Base-by-base conservation (phyloP, 2,888 invertebrate species). In the Kryphioiulus occultus region DNA sequence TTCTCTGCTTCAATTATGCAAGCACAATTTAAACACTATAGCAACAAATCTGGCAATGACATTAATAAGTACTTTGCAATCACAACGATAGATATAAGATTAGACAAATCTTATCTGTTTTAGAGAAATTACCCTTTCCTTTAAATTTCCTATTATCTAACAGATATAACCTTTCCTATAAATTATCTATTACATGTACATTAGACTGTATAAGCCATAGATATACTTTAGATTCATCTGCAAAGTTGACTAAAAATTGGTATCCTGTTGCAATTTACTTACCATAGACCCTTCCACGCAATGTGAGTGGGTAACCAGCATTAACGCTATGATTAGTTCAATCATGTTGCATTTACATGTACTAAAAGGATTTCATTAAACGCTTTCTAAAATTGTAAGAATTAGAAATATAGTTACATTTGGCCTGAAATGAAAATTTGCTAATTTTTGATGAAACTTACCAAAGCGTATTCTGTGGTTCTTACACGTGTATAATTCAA, bases 1-100 rank as follows among this genome's bases (percentile, higher is more conserved):
- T 78, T 78, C 12, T 78, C 78, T 78, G 78, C 78, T 78, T 78
- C 30, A 32, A 78, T 78, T 78, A 30, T 78, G 30, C 78, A 30
- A 30, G 30, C 30, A 5, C 30, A 78, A 32, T 78, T 78, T 10
- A 78, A 78, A 78, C 78, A 78, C 17, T 15, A 78, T 78, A 30
- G 30, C 30, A 30, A 78, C 26, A n/a, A 26, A 15, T 78, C 17
- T 15, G 30, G 15, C 30, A 78, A 17, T 78, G 30, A 78, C 78
- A 78, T 32, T 78, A 30, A 78, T 78, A 78, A 78, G 30, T 78
- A 78, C 30, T 78, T 78, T 30, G 30, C 78, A 78, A 30, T 78
- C 78, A 78, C 78, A 30, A 78, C 78, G 10, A n/a, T n/a, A n/a
- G n/a, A n/a, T n/a, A n/a, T n/a, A n/a, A n/a, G n/a, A n/a, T n/a